phyloP scores from a whole-genome alignment of 2,113 vertebrate species.

The Ibidorhyncha struthersii region DNA sequence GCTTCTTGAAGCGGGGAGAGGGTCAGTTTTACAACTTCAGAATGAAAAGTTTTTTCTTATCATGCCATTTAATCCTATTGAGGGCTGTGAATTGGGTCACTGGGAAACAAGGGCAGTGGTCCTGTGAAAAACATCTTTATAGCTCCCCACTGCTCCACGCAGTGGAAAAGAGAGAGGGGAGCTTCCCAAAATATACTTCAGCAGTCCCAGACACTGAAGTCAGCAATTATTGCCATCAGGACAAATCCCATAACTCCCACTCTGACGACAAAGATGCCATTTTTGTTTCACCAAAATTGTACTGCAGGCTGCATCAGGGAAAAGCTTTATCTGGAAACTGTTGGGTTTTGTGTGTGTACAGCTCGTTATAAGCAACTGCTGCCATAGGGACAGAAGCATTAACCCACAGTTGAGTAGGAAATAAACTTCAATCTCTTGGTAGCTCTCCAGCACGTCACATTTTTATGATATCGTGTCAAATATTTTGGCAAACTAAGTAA shows the following conservation, averaged over 20 bases:
- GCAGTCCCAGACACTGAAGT: slow-evolving; percentile 17
- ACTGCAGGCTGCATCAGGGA: neutral
- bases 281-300: slow-evolving; percentile 19
- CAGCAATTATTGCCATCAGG: slow-evolving; percentile 26
- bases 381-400: slow-evolving; percentile 3
- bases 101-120: neutral
- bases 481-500: slow-evolving; percentile 29
- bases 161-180: slow-evolving; percentile 13
- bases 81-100: neutral
- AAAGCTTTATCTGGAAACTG: slow-evolving; percentile 32
- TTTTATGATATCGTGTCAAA: neutral
- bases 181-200: slow-evolving; percentile 21
- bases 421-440: slow-evolving; percentile 44
- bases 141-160: neutral
- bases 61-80: slow-evolving; percentile 2
- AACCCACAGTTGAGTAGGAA: slow-evolving; percentile 16
- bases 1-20: neutral
- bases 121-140: slow-evolving; percentile 39
- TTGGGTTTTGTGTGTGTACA: neutral
- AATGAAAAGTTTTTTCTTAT: slow-evolving; percentile 55
- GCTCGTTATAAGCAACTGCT: slow-evolving; percentile 4
- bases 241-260: slow-evolving; percentile 15
- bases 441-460: neutral
- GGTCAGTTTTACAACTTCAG: slow-evolving; percentile 24
- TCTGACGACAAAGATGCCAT: slow-evolving; percentile 28